Evolutionary conservation across 2,888 invertebrate genomes (phyloP).

Genomic region (Listrodromus nycthemerus): DNA sequence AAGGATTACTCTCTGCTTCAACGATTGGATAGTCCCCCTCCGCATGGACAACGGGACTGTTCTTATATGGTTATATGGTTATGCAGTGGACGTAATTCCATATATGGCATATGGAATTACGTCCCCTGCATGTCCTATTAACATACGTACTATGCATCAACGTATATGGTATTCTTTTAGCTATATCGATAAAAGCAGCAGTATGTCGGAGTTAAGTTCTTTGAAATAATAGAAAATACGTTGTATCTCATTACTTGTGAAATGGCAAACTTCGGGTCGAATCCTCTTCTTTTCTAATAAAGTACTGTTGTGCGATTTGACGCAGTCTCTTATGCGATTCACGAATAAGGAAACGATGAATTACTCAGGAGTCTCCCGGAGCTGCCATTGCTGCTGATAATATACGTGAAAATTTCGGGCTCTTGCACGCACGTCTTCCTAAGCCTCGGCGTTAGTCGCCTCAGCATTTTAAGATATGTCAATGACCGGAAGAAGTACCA

Average conservation of each 20-base stretch:
- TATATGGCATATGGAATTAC: no score
- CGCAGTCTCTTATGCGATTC: constrained; percentile 33
- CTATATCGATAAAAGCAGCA: background rate
- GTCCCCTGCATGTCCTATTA: no score
- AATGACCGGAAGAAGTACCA: constrained; percentile 7
- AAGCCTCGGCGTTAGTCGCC: no score
- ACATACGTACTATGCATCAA: no score
- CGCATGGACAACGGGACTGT: no score
- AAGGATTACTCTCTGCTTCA: no score
- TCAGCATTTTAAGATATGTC: background rate
- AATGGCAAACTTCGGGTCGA: constrained; percentile 46
- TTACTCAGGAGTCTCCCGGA: background rate
- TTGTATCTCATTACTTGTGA: constrained; percentile 29
- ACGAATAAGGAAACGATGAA: constrained; percentile 37
- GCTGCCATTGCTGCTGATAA: no score
- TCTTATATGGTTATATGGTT: no score
- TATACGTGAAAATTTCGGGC: no score
- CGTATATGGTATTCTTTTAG: background rate
- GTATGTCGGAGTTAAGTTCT: background rate
- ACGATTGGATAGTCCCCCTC: no score
- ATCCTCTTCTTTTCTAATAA: constrained; percentile 10
- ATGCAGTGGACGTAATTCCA: no score
- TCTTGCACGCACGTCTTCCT: no score
- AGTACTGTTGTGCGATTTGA: constrained; percentile 39
- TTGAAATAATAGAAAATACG: background rate